A percentile compares a stretch with the other conserved stretches of the same genome.
phyloP scores from a whole-genome alignment of 1,140 invertebrate genomes.

The Luehdorfia chinensis region DNA sequence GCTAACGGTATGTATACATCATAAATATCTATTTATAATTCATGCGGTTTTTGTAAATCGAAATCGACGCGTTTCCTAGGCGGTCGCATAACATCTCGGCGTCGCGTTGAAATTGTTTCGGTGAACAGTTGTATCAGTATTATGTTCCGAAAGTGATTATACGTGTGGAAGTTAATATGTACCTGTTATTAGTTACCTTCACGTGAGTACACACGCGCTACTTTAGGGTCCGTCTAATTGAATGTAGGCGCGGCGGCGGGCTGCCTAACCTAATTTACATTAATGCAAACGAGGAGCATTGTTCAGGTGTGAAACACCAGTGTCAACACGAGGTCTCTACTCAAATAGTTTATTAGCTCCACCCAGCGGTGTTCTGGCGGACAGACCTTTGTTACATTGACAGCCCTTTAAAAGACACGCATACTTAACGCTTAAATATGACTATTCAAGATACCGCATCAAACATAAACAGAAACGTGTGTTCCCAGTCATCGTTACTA shows the following conservation, averaged over 20 bases:
- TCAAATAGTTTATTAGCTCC: constrained; percentile 75
- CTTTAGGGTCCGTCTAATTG: constrained; percentile 68
- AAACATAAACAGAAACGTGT: constrained; percentile 26
- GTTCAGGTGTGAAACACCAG: constrained; percentile 75
- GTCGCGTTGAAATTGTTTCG: neutral
- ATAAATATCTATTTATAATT: constrained; percentile 3
- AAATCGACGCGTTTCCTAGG: neutral
- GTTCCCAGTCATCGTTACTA: constrained; percentile 3
- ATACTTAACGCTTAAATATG: constrained; percentile 58
- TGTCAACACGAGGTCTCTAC: constrained; percentile 71
- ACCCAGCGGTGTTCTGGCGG: constrained; percentile 65
- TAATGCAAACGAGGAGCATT: constrained; percentile 76
- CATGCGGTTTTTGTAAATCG: neutral
- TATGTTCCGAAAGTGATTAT: constrained; percentile 33
- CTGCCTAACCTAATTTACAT: constrained; percentile 75
- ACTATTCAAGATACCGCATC: constrained; percentile 41
- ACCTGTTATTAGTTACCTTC: constrained; percentile 52
- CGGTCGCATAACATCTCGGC: too few species aligned
- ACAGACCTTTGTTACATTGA: constrained; percentile 62
- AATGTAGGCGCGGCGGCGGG: constrained; percentile 65
- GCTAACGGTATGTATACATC: constrained; percentile 4
- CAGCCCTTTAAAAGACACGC: constrained; percentile 60
- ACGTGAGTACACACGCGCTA: constrained; percentile 61
- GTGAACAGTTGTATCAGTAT: constrained; percentile 5
- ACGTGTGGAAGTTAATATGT: constrained; percentile 47